phyloP scores from a whole-genome alignment of 92 coral and sea anemone species.

The Phymanthus crucifer region DNA sequence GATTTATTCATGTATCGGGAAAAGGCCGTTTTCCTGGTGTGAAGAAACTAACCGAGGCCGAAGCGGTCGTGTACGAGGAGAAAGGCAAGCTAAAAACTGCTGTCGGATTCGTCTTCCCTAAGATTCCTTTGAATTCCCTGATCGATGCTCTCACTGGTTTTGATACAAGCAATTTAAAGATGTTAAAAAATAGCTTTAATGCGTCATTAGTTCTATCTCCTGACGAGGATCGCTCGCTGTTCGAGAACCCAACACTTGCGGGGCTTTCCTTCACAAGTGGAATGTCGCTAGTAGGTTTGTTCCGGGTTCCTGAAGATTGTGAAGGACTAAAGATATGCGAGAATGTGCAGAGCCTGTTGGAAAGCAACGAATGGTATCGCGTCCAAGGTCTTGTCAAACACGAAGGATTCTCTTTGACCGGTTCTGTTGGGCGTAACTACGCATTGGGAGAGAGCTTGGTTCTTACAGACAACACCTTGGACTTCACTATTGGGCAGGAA shows the following conservation, averaged over 20 bases:
- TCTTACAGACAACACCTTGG: slow-evolving; percentile 76
- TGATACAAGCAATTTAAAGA: slow-evolving; percentile 59
- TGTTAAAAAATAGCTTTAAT: slow-evolving; percentile 80
- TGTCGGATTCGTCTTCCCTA: slow-evolving; percentile 81
- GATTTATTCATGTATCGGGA: slow-evolving; percentile 76
- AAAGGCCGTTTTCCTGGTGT: slow-evolving; percentile 83
- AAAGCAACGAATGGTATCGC: slow-evolving; percentile 87
- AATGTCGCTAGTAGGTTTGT: slow-evolving; percentile 76
- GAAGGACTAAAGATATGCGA: slow-evolving; percentile 68
- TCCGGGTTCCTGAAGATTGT: slow-evolving; percentile 87
- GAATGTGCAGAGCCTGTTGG: slow-evolving; percentile 78
- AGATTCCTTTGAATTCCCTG: slow-evolving; percentile 78
- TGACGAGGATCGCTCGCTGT: slow-evolving; percentile 74
- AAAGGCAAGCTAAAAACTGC: slow-evolving; percentile 72
- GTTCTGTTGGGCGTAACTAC: slow-evolving; percentile 75
- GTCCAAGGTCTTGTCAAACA: slow-evolving; percentile 84
- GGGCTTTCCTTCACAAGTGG: slow-evolving; percentile 88
- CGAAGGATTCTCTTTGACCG: slow-evolving; percentile 68
- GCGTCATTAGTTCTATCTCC: slow-evolving; percentile 82
- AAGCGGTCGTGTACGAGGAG: slow-evolving; percentile 89
- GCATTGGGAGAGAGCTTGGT: slow-evolving; percentile 76
- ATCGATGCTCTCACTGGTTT: slow-evolving; percentile 90
- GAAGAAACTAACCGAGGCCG: slow-evolving; percentile 84
- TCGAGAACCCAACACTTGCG: slow-evolving; percentile 77
- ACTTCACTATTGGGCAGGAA: slow-evolving; percentile 61